Percentiles rank a stretch among this genome's conserved stretches.
phyloP scores from a whole-genome alignment of 1,140 invertebrate species.

The Prorops nasuta region DNA sequence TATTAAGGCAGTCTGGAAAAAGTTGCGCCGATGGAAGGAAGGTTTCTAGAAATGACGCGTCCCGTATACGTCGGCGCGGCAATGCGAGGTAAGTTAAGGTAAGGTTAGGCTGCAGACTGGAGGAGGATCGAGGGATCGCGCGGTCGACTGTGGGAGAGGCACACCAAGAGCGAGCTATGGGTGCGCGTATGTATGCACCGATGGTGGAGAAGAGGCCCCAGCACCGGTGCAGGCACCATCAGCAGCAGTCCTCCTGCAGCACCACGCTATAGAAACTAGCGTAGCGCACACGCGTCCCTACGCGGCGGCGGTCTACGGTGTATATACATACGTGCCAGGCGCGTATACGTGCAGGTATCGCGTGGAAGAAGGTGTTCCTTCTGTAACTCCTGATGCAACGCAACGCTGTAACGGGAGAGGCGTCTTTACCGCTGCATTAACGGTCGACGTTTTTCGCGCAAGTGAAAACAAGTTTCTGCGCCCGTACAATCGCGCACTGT shows the following conservation, averaged over 20 bases:
- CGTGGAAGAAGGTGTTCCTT: slow-evolving; percentile 30
- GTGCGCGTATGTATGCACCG: too few relatives aligned
- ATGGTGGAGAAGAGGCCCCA: too few relatives aligned
- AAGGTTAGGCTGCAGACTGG: too few relatives aligned
- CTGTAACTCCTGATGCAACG: slow-evolving; percentile 25
- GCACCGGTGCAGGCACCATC: too few relatives aligned
- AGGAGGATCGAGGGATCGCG: too few relatives aligned
- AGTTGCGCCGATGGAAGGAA: not conserved
- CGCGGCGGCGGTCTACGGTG: too few relatives aligned
- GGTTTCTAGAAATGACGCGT: not conserved
- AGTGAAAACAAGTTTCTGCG: slow-evolving; percentile 55
- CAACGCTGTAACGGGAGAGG: slow-evolving; percentile 54
- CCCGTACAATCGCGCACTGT: slow-evolving; percentile 46
- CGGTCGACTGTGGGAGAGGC: too few relatives aligned
- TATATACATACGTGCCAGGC: slow-evolving; percentile 20
- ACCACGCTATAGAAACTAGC: too few relatives aligned
- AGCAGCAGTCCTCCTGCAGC: too few relatives aligned
- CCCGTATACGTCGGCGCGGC: not conserved
- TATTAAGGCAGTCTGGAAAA: not conserved
- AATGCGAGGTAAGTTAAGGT: too few relatives aligned
- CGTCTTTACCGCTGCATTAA: slow-evolving; percentile 59
- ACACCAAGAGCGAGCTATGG: too few relatives aligned
- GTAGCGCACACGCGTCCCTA: too few relatives aligned
- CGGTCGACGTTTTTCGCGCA: slow-evolving; percentile 56
- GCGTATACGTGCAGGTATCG: slow-evolving; percentile 16